Evolutionary conservation across 2,797 vertebrate species (phyloP).

Genomic region (Semotilus atromaculatus): DNA sequence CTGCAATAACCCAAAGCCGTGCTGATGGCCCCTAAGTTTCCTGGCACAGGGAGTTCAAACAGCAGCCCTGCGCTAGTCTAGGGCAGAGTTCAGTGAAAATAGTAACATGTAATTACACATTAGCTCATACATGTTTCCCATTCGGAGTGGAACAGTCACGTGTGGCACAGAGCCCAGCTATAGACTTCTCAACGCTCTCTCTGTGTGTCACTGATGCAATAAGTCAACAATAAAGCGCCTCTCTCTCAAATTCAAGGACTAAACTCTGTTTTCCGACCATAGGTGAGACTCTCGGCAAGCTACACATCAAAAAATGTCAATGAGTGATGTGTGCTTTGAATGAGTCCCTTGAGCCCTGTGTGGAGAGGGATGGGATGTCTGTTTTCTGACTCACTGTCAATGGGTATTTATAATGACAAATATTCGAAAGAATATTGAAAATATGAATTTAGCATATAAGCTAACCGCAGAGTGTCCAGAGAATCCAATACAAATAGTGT

Average conservation of each 20-base stretch:
- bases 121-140: conserved; percentile 66
- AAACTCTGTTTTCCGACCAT: not conserved
- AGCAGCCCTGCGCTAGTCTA: conserved; percentile 60
- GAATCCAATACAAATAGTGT: not conserved
- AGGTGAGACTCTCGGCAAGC: not conserved
- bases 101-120: conserved; percentile 79
- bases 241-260: conserved; percentile 9
- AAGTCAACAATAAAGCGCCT: not conserved
- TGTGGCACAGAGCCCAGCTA: conserved; percentile 48
- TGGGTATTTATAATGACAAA: not conserved
- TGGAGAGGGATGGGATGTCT: not conserved
- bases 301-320: not conserved
- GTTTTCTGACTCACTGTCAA: not conserved
- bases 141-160: conserved; percentile 61
- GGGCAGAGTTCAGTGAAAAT: conserved; percentile 71
- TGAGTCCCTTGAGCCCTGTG: not conserved
- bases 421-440: not conserved
- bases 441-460: not conserved
- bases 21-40: conserved; percentile 69
- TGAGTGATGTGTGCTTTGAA: not conserved
- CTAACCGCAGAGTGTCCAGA: not conserved
- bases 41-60: conserved; percentile 66
- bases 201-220: not conserved
- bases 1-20: conserved; percentile 54
- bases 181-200: not conserved